Evolutionary conservation across 2,888 invertebrate genomes (phyloP).

Genomic region (Priapulus caudatus): DNA sequence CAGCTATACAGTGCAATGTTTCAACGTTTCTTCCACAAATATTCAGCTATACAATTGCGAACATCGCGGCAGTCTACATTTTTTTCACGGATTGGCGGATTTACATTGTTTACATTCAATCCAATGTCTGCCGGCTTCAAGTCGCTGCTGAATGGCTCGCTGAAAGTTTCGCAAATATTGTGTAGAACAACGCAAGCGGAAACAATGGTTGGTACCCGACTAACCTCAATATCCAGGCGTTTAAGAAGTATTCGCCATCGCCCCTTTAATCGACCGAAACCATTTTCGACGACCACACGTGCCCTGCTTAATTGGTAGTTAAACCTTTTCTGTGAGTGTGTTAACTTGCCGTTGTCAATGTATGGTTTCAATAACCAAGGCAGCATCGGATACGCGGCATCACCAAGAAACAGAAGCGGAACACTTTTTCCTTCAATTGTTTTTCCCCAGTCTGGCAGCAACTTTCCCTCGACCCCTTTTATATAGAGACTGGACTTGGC

Average conservation of each 20-base stretch:
- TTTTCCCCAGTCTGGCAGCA: neutral
- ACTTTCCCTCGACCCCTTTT: no score
- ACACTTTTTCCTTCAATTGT: neutral
- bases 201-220: neutral
- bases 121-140: no score
- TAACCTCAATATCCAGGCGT: constrained; percentile 2
- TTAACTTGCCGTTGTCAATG: no score
- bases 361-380: constrained; percentile 12
- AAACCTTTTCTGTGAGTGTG: constrained; percentile 6
- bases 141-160: constrained; percentile 10
- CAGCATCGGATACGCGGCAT: constrained; percentile 14
- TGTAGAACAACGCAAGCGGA: constrained; percentile 11
- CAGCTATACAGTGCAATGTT: no score
- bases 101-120: no score
- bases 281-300: constrained; percentile 10
- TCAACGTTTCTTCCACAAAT: no score
- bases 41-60: no score
- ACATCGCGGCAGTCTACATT: no score
- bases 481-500: no score
- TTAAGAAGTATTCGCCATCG: constrained; percentile 8
- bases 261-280: constrained; percentile 10
- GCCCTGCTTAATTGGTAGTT: constrained; percentile 9
- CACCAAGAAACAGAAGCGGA: constrained; percentile 7
- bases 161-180: constrained; percentile 14
- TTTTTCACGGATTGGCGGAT: no score